Percentiles rank a stretch among this genome's conserved stretches.
Evolutionary conservation across 2,113 vertebrate species (phyloP).

Genomic region (Geococcyx californianus): DNA sequence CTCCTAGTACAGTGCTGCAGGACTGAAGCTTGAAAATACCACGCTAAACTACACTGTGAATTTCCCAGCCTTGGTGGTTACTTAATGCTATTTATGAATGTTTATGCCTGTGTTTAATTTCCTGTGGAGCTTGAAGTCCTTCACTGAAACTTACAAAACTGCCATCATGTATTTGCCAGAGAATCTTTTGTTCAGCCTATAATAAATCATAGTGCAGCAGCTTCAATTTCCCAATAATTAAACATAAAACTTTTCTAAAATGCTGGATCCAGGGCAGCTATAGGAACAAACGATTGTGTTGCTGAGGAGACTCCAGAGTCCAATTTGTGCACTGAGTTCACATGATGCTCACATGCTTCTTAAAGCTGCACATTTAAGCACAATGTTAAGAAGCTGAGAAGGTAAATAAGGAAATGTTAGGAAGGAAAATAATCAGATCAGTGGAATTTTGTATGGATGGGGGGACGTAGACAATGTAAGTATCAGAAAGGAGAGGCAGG

Average conservation of each 20-base stretch:
- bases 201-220: background rate
- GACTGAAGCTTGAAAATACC: background rate
- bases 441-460: background rate
- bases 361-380: background rate
- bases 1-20: background rate
- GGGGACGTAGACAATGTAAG: background rate
- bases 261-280: background rate
- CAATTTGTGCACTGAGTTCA: background rate
- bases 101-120: slow-evolving; percentile 5
- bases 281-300: background rate
- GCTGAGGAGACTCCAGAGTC: background rate
- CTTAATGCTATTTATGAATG: background rate
- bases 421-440: background rate
- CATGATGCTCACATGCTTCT: background rate
- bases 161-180: background rate
- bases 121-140: background rate
- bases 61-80: background rate
- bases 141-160: background rate
- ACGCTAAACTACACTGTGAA: background rate
- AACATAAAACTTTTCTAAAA: background rate
- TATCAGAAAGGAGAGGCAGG: background rate
- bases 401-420: background rate
- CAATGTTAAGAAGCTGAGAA: background rate
- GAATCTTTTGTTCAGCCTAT: background rate
- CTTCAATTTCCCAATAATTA: background rate